These are phyloP conservation scores for Drosophila maculinotata DNA, from an alignment of 2,888 invertebrate species.

Conservation along the genomic window DNA sequence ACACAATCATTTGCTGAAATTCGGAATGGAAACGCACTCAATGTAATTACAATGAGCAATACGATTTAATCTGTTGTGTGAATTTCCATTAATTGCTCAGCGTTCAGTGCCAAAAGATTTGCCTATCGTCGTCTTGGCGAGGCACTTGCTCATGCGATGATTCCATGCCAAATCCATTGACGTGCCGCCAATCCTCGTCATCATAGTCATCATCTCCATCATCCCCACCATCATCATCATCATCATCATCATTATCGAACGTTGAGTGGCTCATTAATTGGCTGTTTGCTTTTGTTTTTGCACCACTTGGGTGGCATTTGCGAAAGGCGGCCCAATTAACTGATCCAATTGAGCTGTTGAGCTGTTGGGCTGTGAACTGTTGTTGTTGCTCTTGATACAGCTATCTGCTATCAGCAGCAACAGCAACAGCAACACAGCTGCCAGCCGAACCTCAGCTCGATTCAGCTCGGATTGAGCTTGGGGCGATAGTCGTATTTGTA, in stretches of 20 bases:
- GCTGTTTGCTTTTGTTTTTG: conserved; percentile 34
- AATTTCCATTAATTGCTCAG: conserved; percentile 9
- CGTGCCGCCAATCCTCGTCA: conserved; percentile 17
- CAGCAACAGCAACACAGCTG: conserved; percentile 27
- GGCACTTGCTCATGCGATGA: conserved; percentile 10
- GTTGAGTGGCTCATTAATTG: conserved; percentile 39
- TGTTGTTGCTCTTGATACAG: conserved; percentile 4
- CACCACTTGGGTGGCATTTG: conserved; percentile 59
- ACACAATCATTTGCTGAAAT: conserved; percentile 1
- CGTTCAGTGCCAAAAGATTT: conserved; percentile 18
- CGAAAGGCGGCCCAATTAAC: conserved; percentile 44
- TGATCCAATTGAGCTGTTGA: conserved; percentile 30
- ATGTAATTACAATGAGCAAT: conserved; percentile 19
- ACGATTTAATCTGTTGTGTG: conserved; percentile 7
- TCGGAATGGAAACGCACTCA: background rate
- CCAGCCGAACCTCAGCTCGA: conserved; percentile 5
- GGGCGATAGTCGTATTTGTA: conserved; percentile 23
- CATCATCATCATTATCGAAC: background rate
- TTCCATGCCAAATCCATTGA: conserved; percentile 17
- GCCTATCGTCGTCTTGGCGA: background rate
- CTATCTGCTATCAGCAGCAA: conserved; percentile 26
- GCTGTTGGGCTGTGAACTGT: conserved; percentile 7
- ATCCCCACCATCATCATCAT: background rate
- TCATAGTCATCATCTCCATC: conserved; percentile 1
- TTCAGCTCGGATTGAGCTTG: background rate